Conservation (phyloP, 2,888 invertebrate species). For the Craniophora ligustri region DNA sequence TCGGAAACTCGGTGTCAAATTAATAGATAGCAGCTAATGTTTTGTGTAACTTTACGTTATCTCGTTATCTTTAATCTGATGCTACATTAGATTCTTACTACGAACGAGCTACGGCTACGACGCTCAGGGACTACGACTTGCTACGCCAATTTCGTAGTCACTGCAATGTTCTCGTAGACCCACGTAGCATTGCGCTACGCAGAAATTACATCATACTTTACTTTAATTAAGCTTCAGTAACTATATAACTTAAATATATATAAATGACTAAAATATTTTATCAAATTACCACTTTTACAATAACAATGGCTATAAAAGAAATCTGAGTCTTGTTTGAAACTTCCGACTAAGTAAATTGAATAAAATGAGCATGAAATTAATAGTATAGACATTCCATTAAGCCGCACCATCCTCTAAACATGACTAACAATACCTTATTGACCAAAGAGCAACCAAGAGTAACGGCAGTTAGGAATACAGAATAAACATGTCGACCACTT, state of each 20-base stretch:
- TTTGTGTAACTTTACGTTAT: too few species aligned
- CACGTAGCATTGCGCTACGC: constrained; percentile 17
- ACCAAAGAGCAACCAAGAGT: constrained; percentile 30
- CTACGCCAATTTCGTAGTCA: constrained; percentile 26
- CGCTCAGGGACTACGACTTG: constrained; percentile 3
- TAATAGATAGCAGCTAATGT: too few species aligned
- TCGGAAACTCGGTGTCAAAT: not conserved
- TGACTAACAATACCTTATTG: constrained; percentile 16
- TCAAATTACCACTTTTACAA: too few species aligned
- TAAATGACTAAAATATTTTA: too few species aligned
- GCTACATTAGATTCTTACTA: too few species aligned
- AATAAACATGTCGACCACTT: constrained; percentile 40
- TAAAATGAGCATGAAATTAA: not conserved
- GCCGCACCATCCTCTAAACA: not conserved
- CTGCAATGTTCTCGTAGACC: constrained; percentile 8
- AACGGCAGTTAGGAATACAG: constrained; percentile 38
- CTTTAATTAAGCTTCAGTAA: too few species aligned
- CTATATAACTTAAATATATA: too few species aligned
- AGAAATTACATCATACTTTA: too few species aligned
- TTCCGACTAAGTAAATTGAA: too few species aligned
- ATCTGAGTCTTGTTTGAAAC: too few species aligned
- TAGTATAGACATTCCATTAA: not conserved
- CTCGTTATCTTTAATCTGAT: too few species aligned
- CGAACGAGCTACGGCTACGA: not conserved
- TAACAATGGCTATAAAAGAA: too few species aligned